phyloP scores from a whole-genome alignment of 2,888 invertebrate genomes.

The Caprella mutica region DNA sequence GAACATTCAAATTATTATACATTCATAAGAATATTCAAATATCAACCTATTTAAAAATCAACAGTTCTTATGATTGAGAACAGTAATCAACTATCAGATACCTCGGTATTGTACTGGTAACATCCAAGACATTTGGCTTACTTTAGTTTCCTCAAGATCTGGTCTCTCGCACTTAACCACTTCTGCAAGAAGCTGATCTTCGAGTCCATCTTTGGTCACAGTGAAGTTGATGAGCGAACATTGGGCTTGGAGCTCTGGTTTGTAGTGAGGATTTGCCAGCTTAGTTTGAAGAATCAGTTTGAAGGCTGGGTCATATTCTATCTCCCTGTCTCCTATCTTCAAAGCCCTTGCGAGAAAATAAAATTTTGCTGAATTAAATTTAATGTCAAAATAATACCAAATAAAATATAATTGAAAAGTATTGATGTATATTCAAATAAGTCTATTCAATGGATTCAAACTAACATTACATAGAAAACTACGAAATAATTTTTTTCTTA shows the following conservation, averaged over 20 bases:
- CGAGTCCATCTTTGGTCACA: conserved; percentile 87
- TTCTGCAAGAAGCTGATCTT: conserved; percentile 89
- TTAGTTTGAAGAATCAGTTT: conserved; percentile 85
- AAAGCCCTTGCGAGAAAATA: conserved; percentile 55
- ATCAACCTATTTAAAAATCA: not conserved
- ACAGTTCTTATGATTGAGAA: too few relatives aligned
- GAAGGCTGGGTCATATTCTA: conserved; percentile 80
- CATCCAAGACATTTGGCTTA: conserved; percentile 34
- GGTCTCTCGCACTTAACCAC: conserved; percentile 94
- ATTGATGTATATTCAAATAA: too few relatives aligned
- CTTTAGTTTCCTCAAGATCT: conserved; percentile 83
- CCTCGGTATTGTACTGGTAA: too few relatives aligned
- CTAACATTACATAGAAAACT: too few relatives aligned
- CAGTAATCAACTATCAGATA: too few relatives aligned
- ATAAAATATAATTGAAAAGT: too few relatives aligned
- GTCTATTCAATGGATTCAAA: too few relatives aligned
- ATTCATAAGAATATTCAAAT: too few relatives aligned
- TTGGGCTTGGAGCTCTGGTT: conserved; percentile 97
- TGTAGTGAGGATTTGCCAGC: conserved; percentile 92
- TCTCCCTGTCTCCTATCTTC: conserved; percentile 92
- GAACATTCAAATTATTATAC: too few relatives aligned
- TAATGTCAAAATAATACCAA: too few relatives aligned
- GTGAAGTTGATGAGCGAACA: conserved; percentile 94
- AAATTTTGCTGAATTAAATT: too few relatives aligned
- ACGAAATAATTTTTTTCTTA: too few relatives aligned